Conservation (phyloP, 2,797 vertebrate genomes). For the Myoxocephalus aenaeus region DNA sequence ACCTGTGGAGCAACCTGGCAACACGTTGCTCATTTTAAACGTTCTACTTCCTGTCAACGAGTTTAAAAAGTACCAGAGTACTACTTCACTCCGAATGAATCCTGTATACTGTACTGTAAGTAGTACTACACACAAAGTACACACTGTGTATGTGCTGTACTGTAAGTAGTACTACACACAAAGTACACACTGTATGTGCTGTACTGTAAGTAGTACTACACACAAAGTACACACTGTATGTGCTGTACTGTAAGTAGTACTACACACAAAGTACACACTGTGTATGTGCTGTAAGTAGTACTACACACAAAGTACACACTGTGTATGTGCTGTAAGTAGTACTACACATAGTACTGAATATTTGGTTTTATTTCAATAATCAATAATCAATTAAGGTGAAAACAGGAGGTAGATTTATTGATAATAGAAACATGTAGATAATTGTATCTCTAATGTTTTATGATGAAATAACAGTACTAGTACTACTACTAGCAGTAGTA, state of each 20-base stretch:
- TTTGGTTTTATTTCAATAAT: neutral
- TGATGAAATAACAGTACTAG: neutral
- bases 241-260: neutral
- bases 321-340: too few species aligned
- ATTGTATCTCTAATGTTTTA: neutral
- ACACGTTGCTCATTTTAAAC: too few species aligned
- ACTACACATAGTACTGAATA: neutral
- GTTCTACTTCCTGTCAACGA: too few species aligned
- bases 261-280: too few species aligned
- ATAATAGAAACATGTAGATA: neutral
- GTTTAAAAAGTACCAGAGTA: neutral
- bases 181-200: neutral
- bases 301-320: neutral
- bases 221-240: slow-evolving; percentile 6
- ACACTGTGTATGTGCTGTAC: neutral
- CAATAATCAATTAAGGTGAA: neutral
- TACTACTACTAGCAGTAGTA: neutral
- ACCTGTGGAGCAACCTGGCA: too few species aligned
- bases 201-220: neutral
- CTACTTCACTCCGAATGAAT: neutral
- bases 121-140: neutral
- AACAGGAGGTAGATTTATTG: neutral
- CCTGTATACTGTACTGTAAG: neutral
- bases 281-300: too few species aligned
- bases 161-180: neutral